Evolutionary conservation across 2,113 vertebrate genomes (phyloP), one percentile per base, ranked within the genome.

Genomic region (Rhizomys pruinosus): DNA sequence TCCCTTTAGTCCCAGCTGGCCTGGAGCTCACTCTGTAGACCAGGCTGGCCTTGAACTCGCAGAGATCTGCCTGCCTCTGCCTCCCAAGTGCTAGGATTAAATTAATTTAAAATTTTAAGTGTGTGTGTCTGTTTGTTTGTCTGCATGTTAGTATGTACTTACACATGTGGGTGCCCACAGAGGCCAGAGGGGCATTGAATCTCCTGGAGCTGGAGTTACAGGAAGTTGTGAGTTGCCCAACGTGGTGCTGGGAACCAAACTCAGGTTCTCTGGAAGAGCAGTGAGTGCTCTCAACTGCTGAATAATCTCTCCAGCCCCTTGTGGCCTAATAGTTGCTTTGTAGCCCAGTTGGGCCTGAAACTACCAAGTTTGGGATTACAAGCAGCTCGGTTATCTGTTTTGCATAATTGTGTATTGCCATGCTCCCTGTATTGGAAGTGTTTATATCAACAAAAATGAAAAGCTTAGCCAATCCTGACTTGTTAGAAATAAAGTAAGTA

Each of bases 401-500:
- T 90, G 39, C 81, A 87, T 86, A 10, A 19, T 44, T 93, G 59
- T 84, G 66, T 32, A 59, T 79, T 80, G 87, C 7, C 57, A n/a
- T 23, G 27, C 9, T 84, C 66, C 59, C 78, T 37, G 9, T 77
- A 34, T 63, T 47, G 16, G 63, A n/a, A 57, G 55, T 74, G 22
- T 90, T 90, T 93, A 23, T 61, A 29, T 39, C 23, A 27, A 72
- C 6, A 10, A 22, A 74, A 39, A 20, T 19, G 59, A 92, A 73
- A 78, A 63, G 16, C 63, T 22, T 73, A 55, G 91, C 52, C 39
- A 77, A 0, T 84, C 39, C 15, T 84, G 57, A 42, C 66, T 91
- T 90, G n/a, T 57, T 73, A 76, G 91, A 90, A 90, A 47, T 44
- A 29, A 55, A 84, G 0, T 57, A 80, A 79, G 69, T 84, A 73